These are phyloP conservation scores for Protophormia terraenovae DNA, from an alignment of 2,888 invertebrate genomes.

Conservation along the genomic window DNA sequence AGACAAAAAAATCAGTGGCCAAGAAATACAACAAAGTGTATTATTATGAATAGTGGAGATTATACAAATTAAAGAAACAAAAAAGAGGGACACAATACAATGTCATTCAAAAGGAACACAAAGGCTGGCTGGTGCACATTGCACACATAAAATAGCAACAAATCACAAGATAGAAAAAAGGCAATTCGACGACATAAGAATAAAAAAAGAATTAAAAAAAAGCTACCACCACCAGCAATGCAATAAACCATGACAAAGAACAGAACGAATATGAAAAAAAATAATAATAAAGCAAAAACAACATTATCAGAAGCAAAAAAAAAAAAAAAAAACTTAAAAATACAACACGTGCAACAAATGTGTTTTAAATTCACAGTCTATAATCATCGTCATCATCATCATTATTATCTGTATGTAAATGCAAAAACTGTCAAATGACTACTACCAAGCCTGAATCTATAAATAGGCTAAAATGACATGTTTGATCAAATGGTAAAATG, in stretches of 20 bases:
- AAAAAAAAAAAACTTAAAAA: conserved; percentile 36
- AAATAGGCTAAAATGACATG: conserved; percentile 52
- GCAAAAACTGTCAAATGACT: conserved; percentile 54
- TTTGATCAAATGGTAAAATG: conserved; percentile 43
- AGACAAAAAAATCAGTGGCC: conserved; percentile 14
- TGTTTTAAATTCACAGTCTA: conserved; percentile 71
- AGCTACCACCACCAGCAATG: conserved; percentile 53
- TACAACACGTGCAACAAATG: conserved; percentile 75
- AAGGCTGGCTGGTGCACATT: conserved; percentile 3
- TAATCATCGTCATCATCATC: conserved; percentile 47
- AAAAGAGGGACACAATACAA: conserved; percentile 1
- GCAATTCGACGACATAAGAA: conserved; percentile 5
- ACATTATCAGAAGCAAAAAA: conserved; percentile 4
- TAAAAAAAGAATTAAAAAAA: conserved; percentile 34
- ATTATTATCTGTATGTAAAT: conserved; percentile 39
- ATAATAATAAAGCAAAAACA: background rate
- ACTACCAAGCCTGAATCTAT: conserved; percentile 51
- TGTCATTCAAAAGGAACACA: conserved; percentile 16
- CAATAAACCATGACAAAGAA: conserved; percentile 37
- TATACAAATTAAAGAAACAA: background rate
- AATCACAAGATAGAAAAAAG: conserved; percentile 43
- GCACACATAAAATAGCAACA: conserved; percentile 26
- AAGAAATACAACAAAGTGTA: too few species aligned
- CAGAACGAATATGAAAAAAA: background rate
- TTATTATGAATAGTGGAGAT: conserved; percentile 13